These are phyloP conservation scores for Dermolepida albohirtum DNA, from an alignment of 2,888 invertebrate genomes.

Conservation along the genomic window DNA sequence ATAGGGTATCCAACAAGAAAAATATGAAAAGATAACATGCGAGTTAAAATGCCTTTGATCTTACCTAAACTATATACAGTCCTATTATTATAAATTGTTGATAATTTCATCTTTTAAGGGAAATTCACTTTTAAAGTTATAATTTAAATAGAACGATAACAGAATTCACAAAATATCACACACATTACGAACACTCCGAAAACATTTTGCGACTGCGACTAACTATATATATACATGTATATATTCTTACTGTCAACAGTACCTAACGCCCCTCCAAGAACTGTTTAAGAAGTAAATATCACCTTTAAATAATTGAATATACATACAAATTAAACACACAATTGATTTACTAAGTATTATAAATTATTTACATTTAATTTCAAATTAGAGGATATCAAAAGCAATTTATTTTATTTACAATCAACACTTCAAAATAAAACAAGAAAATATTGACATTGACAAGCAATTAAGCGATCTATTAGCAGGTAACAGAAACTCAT, in stretches of 20 bases:
- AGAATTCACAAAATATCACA: slow-evolving; percentile 24
- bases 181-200: slow-evolving; percentile 22
- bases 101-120: slow-evolving; percentile 11
- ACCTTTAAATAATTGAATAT: neutral
- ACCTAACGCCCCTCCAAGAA: slow-evolving; percentile 23
- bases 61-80: slow-evolving; percentile 21
- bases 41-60: neutral
- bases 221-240: neutral
- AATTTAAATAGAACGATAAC: slow-evolving; percentile 8
- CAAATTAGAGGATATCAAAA: too few species aligned
- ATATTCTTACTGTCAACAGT: neutral
- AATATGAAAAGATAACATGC: neutral
- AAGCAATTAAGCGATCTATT: too few species aligned
- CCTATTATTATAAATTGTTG: slow-evolving; percentile 7
- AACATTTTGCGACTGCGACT: slow-evolving; percentile 15
- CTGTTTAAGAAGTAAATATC: neutral
- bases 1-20: neutral
- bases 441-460: too few species aligned
- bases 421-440: too few species aligned
- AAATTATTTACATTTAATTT: too few species aligned
- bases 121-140: slow-evolving; percentile 9
- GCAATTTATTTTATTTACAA: too few species aligned
- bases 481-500: too few species aligned
- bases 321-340: too few species aligned
- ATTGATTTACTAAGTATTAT: too few species aligned